Evolutionary conservation across 2,797 vertebrate species (phyloP).

Genomic region (Peromyscus melanophrys): DNA sequence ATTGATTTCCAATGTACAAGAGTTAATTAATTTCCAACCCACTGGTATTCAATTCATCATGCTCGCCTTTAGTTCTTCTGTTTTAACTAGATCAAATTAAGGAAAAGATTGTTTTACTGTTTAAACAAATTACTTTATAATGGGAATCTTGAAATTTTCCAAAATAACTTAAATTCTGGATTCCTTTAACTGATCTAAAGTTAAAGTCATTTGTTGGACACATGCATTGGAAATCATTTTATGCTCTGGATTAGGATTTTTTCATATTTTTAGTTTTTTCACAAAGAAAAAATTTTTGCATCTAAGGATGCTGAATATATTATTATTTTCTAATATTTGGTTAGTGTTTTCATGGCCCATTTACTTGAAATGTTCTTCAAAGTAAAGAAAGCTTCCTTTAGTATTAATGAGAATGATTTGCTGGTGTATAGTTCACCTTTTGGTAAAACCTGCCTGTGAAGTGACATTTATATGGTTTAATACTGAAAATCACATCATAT

Average conservation of each 20-base stretch:
- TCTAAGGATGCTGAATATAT: neutral
- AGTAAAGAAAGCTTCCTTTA: neutral
- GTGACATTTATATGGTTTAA: neutral
- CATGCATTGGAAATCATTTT: neutral
- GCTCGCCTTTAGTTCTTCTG: neutral
- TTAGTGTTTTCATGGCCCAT: neutral
- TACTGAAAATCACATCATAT: neutral
- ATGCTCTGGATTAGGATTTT: neutral
- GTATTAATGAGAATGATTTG: neutral
- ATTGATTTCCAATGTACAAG: constrained; percentile 48
- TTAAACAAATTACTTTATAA: neutral
- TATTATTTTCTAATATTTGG: neutral
- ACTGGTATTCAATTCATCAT: neutral
- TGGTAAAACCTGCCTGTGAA: neutral
- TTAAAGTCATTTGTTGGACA: neutral
- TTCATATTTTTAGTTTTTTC: constrained; percentile 39
- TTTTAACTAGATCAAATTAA: constrained; percentile 13
- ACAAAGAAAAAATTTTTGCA: neutral
- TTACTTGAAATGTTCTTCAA: constrained; percentile 24
- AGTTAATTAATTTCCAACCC: constrained; percentile 36
- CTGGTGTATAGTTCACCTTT: constrained; percentile 12
- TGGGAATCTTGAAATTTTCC: neutral
- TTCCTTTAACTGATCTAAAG: neutral
- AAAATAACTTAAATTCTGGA: constrained; percentile 23
- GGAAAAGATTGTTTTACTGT: neutral